These are phyloP conservation scores for Sparidentex hasta DNA, from an alignment of 2,797 vertebrate species.

Conservation along the genomic window DNA sequence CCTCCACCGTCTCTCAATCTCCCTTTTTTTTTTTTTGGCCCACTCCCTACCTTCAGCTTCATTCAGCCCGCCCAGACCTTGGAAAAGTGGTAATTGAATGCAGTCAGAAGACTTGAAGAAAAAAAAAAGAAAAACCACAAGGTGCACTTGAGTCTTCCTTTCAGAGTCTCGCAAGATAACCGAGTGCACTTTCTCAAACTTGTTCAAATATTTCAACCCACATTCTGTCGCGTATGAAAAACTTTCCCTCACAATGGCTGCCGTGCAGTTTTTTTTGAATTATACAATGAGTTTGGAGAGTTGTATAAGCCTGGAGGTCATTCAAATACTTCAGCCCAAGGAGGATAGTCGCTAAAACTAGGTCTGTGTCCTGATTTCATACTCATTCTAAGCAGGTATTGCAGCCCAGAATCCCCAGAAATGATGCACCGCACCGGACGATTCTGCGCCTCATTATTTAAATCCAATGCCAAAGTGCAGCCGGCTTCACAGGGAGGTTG, in stretches of 20 bases:
- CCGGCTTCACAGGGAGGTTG: background rate
- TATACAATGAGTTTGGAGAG: conserved; percentile 12
- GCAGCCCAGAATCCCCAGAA: conserved; percentile 11
- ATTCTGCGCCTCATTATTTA: conserved; percentile 24
- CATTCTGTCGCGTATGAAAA: conserved; percentile 2
- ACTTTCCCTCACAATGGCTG: background rate
- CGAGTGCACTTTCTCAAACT: conserved; percentile 30
- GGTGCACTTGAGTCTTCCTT: conserved; percentile 24
- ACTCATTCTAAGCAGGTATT: conserved; percentile 13
- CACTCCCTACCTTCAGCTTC: conserved; percentile 43
- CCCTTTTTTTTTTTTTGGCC: conserved; percentile 19
- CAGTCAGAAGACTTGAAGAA: conserved; percentile 21
- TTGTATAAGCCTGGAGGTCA: conserved; percentile 23
- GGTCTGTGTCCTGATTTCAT: conserved; percentile 28
- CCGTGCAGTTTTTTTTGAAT: conserved; percentile 23
- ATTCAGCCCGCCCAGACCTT: conserved; percentile 63
- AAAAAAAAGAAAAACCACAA: background rate
- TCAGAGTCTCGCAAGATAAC: conserved; percentile 23
- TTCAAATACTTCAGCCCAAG: conserved; percentile 17
- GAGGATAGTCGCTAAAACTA: conserved; percentile 6
- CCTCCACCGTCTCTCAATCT: conserved; percentile 39
- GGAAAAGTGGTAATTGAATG: conserved; percentile 56
- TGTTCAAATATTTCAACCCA: conserved; percentile 29
- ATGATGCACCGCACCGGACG: conserved; percentile 1
- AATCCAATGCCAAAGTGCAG: conserved; percentile 15